Percentiles rank a stretch among this genome's conserved stretches.
Evolutionary conservation across 2,797 vertebrate genomes (phyloP).

Genomic region (Setipinna tenuifilis): DNA sequence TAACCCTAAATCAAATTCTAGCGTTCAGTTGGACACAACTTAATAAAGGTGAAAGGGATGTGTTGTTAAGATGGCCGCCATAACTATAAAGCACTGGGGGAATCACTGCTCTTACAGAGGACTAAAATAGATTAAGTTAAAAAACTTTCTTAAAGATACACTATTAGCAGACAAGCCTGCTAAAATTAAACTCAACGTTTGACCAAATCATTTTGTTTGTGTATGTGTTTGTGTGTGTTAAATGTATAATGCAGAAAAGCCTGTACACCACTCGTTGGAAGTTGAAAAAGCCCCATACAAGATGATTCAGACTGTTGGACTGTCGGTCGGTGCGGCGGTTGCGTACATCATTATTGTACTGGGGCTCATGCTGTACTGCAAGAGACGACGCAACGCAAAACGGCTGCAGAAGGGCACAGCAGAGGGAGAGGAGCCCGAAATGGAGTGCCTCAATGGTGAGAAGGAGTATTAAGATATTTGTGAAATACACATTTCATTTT

Average conservation of each 20-base stretch:
- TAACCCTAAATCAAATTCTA: too few species aligned
- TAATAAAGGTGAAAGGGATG: too few species aligned
- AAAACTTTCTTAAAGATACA: not conserved
- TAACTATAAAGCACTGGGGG: too few species aligned
- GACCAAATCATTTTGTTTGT: not conserved
- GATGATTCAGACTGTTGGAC: conserved; percentile 89
- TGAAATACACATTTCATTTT: not conserved
- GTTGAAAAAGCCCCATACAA: conserved; percentile 83
- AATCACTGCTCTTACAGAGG: too few species aligned
- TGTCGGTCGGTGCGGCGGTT: conserved; percentile 85
- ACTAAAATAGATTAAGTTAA: too few species aligned
- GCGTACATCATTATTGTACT: conserved; percentile 89
- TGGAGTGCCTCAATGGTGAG: conserved; percentile 86
- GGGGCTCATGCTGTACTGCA: conserved; percentile 93
- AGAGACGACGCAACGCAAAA: conserved; percentile 86
- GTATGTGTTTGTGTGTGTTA: conserved; percentile 9
- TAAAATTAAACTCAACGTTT: not conserved
- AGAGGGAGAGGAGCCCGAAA: conserved; percentile 83
- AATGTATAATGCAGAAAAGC: conserved; percentile 76
- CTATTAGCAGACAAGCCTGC: not conserved
- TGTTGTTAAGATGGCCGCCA: too few species aligned
- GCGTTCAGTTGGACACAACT: too few species aligned
- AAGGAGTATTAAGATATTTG: not conserved
- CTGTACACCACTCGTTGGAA: conserved; percentile 59
- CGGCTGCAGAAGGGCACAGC: conserved; percentile 74